Conservation (phyloP, 1,140 invertebrate genomes). For the Onthophagus taurus region DNA sequence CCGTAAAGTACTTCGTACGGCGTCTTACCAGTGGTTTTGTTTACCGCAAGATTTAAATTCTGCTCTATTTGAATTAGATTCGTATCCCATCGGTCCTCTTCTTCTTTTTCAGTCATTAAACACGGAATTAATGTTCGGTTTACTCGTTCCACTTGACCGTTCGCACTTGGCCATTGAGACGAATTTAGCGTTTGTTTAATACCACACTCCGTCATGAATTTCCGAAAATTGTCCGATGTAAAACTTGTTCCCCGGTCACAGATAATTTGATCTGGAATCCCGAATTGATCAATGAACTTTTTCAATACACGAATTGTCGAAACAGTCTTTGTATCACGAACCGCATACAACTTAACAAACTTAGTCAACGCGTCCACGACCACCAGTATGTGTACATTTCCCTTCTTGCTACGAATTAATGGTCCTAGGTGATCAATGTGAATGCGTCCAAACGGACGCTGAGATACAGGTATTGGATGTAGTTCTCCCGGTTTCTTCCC, state of each 20-base stretch:
- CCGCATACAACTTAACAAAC: slow-evolving; percentile 17
- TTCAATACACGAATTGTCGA: slow-evolving; percentile 10
- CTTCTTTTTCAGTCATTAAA: neutral
- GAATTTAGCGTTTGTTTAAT: slow-evolving; percentile 30
- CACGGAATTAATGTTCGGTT: slow-evolving; percentile 8
- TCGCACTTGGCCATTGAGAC: slow-evolving; percentile 26
- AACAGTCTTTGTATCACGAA: slow-evolving; percentile 18
- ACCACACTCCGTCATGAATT: slow-evolving; percentile 20
- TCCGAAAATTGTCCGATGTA: slow-evolving; percentile 26
- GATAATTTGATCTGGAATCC: slow-evolving; percentile 26
- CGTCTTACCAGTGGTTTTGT: slow-evolving; percentile 1
- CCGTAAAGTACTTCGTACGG: slow-evolving; percentile 2
- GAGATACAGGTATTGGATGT: slow-evolving; percentile 2
- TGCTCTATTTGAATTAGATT: neutral
- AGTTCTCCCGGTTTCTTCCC: slow-evolving; percentile 4
- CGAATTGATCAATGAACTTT: slow-evolving; percentile 19
- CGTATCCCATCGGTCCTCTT: neutral
- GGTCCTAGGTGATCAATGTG: slow-evolving; percentile 27
- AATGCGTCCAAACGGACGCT: slow-evolving; percentile 6
- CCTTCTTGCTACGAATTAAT: slow-evolving; percentile 23
- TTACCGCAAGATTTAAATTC: neutral
- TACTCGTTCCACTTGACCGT: slow-evolving; percentile 21
- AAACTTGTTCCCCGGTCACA: slow-evolving; percentile 32
- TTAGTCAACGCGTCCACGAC: slow-evolving; percentile 28
- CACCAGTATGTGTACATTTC: slow-evolving; percentile 26